Conservation (phyloP, 2,888 invertebrate species). For the Apeira syringaria region DNA sequence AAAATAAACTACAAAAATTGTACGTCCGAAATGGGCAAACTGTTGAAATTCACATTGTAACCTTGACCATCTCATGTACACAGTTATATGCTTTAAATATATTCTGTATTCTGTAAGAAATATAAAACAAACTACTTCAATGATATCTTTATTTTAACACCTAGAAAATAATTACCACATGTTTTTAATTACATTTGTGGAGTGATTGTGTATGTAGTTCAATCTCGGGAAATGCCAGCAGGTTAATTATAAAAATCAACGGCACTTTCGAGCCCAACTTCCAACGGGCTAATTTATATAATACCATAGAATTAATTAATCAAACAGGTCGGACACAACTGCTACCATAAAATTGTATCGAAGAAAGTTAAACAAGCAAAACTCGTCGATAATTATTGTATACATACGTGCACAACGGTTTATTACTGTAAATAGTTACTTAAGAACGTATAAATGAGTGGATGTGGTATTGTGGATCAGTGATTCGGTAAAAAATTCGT, state of each 20-base stretch:
- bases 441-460: slow-evolving; percentile 1
- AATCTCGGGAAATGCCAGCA: slow-evolving; percentile 4
- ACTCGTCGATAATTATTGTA: slow-evolving; percentile 50
- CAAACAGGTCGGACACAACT: slow-evolving; percentile 10
- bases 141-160: too few species aligned
- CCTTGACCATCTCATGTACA: too few species aligned
- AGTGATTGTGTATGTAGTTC: not conserved
- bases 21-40: too few species aligned
- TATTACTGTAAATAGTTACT: slow-evolving; percentile 35
- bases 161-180: too few species aligned
- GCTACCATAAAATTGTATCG: slow-evolving; percentile 42
- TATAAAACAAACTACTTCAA: too few species aligned
- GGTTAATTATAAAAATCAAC: slow-evolving; percentile 13
- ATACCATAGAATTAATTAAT: slow-evolving; percentile 25
- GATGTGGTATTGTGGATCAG: slow-evolving; percentile 9
- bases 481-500: too few species aligned
- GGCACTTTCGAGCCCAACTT: slow-evolving; percentile 13
- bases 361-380: slow-evolving; percentile 58
- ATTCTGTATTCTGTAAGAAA: too few species aligned
- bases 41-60: too few species aligned
- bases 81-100: too few species aligned
- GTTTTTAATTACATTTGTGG: too few species aligned
- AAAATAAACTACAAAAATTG: too few species aligned
- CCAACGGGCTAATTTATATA: slow-evolving; percentile 21
- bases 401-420: slow-evolving; percentile 39